Evolutionary conservation across 2,797 vertebrate genomes (phyloP).

Genomic region (Pangasius krempfi): DNA sequence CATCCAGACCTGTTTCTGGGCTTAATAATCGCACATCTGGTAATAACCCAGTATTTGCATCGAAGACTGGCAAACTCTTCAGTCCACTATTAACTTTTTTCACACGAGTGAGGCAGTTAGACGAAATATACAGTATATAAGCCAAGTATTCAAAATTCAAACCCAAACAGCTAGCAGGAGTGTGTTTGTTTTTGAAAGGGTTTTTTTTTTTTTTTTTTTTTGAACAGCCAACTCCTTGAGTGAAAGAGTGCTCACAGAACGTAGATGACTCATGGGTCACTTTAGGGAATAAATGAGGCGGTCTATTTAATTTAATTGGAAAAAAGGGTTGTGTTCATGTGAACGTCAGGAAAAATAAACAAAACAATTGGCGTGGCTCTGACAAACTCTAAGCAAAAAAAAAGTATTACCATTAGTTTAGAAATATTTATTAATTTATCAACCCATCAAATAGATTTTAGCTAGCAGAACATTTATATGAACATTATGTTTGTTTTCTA

Average conservation of each 20-base stretch:
- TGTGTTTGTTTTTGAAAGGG: slow-evolving; percentile 6
- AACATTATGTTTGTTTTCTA: background rate
- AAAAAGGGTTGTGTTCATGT: background rate
- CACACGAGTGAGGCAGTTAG: slow-evolving; percentile 7
- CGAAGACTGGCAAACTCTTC: background rate
- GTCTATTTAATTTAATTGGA: slow-evolving; percentile 1
- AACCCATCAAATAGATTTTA: background rate
- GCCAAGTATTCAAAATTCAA: slow-evolving; percentile 46
- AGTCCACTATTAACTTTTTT: background rate
- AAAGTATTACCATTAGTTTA: background rate
- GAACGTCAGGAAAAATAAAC: background rate
- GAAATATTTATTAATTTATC: background rate
- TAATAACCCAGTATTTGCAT: background rate
- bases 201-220: background rate
- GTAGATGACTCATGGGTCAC: slow-evolving; percentile 6
- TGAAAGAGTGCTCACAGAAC: slow-evolving; percentile 26
- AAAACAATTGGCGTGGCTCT: background rate
- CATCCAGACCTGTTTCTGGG: background rate
- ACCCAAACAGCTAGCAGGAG: slow-evolving; percentile 36
- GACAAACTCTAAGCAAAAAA: background rate
- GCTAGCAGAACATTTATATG: background rate
- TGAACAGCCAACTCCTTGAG: background rate
- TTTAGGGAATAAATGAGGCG: slow-evolving; percentile 17
- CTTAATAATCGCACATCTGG: background rate
- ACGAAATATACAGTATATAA: background rate